Evolutionary conservation across 2,113 vertebrate species (phyloP).

Genomic region (Notothenia rossii): DNA sequence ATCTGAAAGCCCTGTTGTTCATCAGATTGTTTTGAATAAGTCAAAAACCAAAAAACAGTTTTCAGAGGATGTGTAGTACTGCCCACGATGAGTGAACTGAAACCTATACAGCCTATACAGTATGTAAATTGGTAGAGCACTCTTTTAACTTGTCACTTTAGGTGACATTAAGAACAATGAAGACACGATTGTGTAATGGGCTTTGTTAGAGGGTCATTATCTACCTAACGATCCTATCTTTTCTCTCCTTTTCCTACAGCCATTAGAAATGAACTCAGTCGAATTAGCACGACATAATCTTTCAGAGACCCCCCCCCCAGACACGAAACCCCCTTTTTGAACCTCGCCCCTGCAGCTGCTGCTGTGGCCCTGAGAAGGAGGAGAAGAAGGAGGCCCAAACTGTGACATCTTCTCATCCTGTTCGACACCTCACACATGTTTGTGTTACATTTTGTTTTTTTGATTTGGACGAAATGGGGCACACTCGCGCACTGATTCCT

Average conservation of each 20-base stretch:
- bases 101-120: neutral
- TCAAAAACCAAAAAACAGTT: neutral
- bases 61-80: no score
- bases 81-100: neutral
- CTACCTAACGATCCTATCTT: constrained; percentile 10
- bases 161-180: neutral
- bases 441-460: constrained; percentile 67
- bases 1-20: no score
- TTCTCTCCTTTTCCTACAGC: constrained; percentile 81
- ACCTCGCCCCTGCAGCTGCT: constrained; percentile 69
- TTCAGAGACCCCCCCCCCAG: constrained; percentile 38
- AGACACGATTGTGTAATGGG: neutral
- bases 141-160: neutral
- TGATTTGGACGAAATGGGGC: constrained; percentile 69
- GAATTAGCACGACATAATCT: constrained; percentile 96
- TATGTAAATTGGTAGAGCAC: neutral
- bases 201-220: neutral
- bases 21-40: no score
- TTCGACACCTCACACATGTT: constrained; percentile 67
- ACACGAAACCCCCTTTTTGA: constrained; percentile 60
- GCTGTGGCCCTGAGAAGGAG: constrained; percentile 70
- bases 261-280: constrained; percentile 98
- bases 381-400: constrained; percentile 70
- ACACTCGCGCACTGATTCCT: constrained; percentile 75
- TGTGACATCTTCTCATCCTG: constrained; percentile 73